A percentile compares a stretch with the other conserved stretches of the same genome.
These are phyloP conservation scores for Lynx canadensis DNA, from an alignment of 2,113 vertebrate species.

Conservation along the genomic window DNA sequence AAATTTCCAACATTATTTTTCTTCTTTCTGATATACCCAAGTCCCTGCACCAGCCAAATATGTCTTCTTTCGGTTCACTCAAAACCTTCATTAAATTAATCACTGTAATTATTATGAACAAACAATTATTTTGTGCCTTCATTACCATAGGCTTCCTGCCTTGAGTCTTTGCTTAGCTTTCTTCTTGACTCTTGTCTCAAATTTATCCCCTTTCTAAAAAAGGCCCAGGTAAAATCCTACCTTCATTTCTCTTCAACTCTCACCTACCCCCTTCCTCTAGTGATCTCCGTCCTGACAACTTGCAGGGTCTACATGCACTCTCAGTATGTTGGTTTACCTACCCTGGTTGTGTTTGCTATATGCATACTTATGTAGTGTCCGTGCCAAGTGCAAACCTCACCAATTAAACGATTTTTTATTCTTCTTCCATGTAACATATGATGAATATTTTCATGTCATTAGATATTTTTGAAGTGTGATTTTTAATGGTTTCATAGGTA, in stretches of 20 bases:
- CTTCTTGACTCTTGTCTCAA: not conserved
- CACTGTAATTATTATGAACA: not conserved
- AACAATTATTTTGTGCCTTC: not conserved
- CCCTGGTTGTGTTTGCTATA: not conserved
- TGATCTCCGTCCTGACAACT: not conserved
- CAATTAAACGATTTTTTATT: not conserved
- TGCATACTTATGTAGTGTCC: not conserved
- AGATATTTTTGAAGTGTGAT: conserved; percentile 10
- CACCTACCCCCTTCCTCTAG: not conserved
- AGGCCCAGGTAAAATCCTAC: not conserved
- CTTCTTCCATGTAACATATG: not conserved
- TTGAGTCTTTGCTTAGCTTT: not conserved
- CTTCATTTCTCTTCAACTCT: not conserved
- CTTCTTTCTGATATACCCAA: not conserved
- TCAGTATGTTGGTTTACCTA: not conserved
- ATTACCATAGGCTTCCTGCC: not conserved
- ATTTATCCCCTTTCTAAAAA: not conserved
- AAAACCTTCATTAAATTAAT: not conserved
- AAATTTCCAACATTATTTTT: not conserved
- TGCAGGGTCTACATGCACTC: not conserved
- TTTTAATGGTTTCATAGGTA: conserved; percentile 14
- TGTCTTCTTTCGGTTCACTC: not conserved
- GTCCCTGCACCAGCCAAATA: not conserved
- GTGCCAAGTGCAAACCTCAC: not conserved
- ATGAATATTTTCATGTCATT: conserved; percentile 16